Conservation (phyloP, 2,888 invertebrate species). For the Mylabris sibirica region DNA sequence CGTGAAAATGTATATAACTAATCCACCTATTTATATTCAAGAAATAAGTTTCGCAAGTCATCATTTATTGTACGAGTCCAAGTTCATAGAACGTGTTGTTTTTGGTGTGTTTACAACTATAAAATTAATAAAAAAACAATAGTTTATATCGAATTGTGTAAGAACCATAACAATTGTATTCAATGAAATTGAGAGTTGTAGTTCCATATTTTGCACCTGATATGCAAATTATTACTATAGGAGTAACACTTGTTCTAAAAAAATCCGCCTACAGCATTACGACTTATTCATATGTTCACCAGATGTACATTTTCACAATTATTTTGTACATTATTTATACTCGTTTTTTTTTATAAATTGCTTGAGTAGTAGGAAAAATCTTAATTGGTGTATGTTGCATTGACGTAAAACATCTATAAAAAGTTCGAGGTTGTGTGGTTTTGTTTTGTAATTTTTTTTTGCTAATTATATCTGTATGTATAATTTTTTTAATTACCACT, state of each 20-base stretch:
- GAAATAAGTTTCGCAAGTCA: no score
- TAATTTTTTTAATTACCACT: not conserved
- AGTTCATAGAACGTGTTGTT: no score
- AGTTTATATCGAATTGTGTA: no score
- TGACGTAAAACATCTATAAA: conserved; percentile 24
- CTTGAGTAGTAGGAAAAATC: conserved; percentile 16
- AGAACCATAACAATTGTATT: no score
- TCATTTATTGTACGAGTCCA: no score
- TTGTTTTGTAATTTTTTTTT: not conserved
- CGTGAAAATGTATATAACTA: not conserved
- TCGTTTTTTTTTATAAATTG: not conserved
- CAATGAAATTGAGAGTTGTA: no score
- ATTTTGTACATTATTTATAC: not conserved
- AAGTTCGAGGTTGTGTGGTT: conserved; percentile 24
- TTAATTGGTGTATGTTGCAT: conserved; percentile 19
- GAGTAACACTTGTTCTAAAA: not conserved
- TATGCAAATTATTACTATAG: no score
- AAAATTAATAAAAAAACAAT: no score
- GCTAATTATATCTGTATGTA: not conserved
- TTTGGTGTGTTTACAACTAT: no score
- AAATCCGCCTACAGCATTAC: conserved; percentile 26
- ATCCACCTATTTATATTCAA: no score
- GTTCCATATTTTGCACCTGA: no score
- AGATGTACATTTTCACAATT: conserved; percentile 19
- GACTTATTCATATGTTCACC: conserved; percentile 32